Base-by-base conservation (phyloP, 2,888 invertebrate species). In the Pristionchus mayeri region DNA sequence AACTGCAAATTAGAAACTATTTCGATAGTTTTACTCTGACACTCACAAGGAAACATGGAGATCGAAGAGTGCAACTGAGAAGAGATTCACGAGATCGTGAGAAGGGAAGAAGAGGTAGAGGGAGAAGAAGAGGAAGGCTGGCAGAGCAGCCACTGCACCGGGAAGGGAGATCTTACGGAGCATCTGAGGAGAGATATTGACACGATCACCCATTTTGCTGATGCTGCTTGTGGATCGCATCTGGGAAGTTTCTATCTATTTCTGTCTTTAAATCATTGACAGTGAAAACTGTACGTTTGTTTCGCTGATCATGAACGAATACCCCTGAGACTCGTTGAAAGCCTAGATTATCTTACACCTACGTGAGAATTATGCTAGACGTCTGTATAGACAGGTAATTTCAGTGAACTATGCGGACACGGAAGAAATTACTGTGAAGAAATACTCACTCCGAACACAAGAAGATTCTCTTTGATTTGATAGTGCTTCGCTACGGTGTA, bases 41-140 rank as follows among this genome's bases (percentile, higher is more conserved):
- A 16, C 67, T 34, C 18, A 67, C 67, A 37, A 37, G 0, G 67
- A 34, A 27, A 67, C 30, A 37, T 37, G 40, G 2, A 67, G 18
- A 18, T 67, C 67, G 67, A 67, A 67, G 16, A 67, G 67, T 7
- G 67, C 67, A 1, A 67, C 67, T 18, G 67, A 67, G 67, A 67
- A 67, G 34, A 30, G 30, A 21, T 67, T 67, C 21, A 40, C 21
- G n/a, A 67, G 37, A 18, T 34, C 67, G 37, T 6, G 37, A 21
- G 11, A 4, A 4, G 37, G 67, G 67, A 67, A 67, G 34, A 27
- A n/a, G n/a, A 67, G 67, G 27, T 67, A 67, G 2, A 16, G 9
- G 18, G 67, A 37, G 67, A 67, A 67, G 67, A 67, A 13, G 2
- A 67, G 7, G 37, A 67, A 67, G 16, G 67, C 67, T 4, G 67